Conservation (phyloP, 2,113 vertebrate species). For the Ictalurus furcatus region DNA sequence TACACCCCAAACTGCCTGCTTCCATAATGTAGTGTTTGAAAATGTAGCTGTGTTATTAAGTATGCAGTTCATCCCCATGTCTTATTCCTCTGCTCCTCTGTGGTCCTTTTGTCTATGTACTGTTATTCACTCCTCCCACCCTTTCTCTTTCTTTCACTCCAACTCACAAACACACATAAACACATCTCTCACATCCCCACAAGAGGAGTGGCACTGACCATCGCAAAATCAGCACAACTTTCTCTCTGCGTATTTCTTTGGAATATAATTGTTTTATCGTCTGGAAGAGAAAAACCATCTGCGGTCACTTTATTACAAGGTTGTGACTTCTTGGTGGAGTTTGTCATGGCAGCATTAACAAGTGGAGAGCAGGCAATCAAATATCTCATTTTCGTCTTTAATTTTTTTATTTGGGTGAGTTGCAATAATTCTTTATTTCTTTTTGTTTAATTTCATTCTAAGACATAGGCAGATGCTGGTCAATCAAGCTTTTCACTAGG, state of each 20-base stretch:
- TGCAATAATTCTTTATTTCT: neutral
- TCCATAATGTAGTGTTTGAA: neutral
- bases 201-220: neutral
- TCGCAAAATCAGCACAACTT: neutral
- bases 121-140: neutral
- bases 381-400: conserved; percentile 79
- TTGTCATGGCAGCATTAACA: conserved; percentile 50
- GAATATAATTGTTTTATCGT: neutral
- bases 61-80: neutral
- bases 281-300: neutral
- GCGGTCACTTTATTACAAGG: neutral
- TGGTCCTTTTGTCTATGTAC: neutral
- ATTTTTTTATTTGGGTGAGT: conserved; percentile 84
- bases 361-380: conserved; percentile 68
- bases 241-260: neutral
- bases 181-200: neutral
- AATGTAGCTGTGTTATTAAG: neutral
- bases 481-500: neutral
- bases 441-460: neutral
- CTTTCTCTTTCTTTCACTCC: neutral
- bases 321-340: neutral
- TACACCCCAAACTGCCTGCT: neutral
- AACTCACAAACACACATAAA: neutral
- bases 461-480: neutral
- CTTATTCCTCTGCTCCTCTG: neutral